Conservation (phyloP, 2,113 vertebrate genomes). For the Emydocephalus ijimae region DNA sequence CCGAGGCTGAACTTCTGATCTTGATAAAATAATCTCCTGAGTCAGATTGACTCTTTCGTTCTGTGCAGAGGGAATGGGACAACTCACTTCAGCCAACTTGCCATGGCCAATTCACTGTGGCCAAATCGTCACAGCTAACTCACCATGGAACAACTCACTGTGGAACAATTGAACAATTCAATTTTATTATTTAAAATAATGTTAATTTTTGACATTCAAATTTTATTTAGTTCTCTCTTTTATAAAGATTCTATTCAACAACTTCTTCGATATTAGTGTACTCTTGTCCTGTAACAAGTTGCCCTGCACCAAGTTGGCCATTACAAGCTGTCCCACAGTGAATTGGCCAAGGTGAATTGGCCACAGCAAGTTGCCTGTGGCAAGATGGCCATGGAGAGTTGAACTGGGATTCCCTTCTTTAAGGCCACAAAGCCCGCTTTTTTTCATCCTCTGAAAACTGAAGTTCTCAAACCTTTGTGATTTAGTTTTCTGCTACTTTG, state of each 20-base stretch:
- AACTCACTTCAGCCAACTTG: neutral
- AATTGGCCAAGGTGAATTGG: neutral
- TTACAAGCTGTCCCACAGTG: neutral
- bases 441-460: neutral
- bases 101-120: neutral
- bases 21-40: neutral
- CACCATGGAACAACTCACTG: neutral
- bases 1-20: neutral
- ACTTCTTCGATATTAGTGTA: neutral
- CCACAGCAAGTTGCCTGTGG: neutral
- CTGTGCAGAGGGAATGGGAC: neutral
- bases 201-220: neutral
- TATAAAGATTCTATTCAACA: neutral
- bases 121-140: neutral
- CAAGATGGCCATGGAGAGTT: neutral
- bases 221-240: neutral
- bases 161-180: neutral
- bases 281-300: neutral
- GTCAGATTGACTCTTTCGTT: neutral
- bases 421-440: neutral
- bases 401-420: neutral
- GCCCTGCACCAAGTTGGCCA: neutral
- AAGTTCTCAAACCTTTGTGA: neutral
- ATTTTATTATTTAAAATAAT: neutral
- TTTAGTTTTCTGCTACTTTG: neutral